Base-by-base conservation (phyloP, 2,113 vertebrate species). In the Illadopsis cleaveri region DNA sequence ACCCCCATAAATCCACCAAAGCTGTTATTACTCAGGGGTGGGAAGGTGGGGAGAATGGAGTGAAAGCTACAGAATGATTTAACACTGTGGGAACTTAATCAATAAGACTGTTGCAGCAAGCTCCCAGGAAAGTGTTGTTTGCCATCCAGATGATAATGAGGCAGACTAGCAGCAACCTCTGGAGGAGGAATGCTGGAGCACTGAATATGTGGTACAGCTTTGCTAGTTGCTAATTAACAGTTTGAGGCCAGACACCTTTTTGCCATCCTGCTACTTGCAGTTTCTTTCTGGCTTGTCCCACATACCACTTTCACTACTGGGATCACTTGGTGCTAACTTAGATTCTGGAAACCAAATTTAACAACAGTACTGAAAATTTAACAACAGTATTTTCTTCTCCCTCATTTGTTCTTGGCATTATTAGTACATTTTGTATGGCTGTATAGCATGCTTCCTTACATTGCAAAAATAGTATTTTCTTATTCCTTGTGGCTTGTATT, bases 51-150 rank as follows among this genome's bases (percentile, higher is more conserved):
- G 95, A 98, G 97, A 96, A 89, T 95, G 97, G 94, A 98, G 91
- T 95, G 97, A 97, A 98, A 97, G 96, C 95, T 98, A 92, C 96
- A 98, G 98, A 97, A 98, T 98, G 98, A 98, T 98, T 98, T 98
- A 98, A 98, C 97, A 95, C 97, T 97, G 96, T 98, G 97, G 97
- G 98, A 98, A 98, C 98, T 98, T 98, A 98, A 98, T 98, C 98
- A 98, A 98, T 98, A 98, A 97, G 96, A 86, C 94, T 97, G 97
- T 98, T 98, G 97, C 96, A 44, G 61, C 92, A 82, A 97, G 97
- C 97, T 98, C 98, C 97, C 97, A 91, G 97, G 97, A 96, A 98
- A 98, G 94, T 94, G 94, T 97, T 98, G 98, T 98, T 98, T 98
- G 98, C 98, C 96, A 96, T 97, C 98, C 97, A 97, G 96, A 98